Conservation (phyloP, 2,797 vertebrate species). For the Todus mexicanus region DNA sequence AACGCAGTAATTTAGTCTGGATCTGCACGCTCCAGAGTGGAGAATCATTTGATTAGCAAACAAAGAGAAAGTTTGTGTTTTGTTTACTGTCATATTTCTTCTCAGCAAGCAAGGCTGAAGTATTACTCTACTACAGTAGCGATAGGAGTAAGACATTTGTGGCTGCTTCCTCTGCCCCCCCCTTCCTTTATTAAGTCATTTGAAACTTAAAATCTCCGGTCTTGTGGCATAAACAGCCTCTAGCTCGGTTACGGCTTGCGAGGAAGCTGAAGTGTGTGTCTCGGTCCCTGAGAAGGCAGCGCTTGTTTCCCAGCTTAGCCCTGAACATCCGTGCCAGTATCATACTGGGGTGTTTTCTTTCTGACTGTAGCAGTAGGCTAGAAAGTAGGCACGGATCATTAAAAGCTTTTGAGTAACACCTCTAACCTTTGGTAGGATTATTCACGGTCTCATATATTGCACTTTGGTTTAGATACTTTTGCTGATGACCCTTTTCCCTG, state of each 20-base stretch:
- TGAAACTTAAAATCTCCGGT: neutral
- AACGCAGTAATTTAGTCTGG: neutral
- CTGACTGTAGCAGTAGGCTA: neutral
- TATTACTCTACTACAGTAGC: neutral
- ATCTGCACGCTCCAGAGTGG: neutral
- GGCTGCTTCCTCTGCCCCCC: neutral
- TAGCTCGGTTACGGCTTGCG: fast-evolving
- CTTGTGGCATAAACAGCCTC: neutral
- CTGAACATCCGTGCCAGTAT: neutral
- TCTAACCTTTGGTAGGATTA: neutral
- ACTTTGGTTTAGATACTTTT: neutral
- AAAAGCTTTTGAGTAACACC: neutral
- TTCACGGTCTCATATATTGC: neutral
- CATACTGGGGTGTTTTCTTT: neutral
- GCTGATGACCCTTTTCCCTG: neutral
- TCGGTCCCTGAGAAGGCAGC: neutral
- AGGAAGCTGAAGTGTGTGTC: neutral
- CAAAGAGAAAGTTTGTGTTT: neutral
- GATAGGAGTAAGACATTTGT: neutral
- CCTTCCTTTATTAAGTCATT: neutral
- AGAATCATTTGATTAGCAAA: neutral
- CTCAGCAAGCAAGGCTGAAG: neutral
- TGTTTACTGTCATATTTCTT: neutral
- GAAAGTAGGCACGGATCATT: neutral
- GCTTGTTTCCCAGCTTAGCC: neutral